A percentile compares a stretch with the other conserved stretches of the same genome.
Evolutionary conservation across 2,113 vertebrate species (phyloP).

Genomic region (Rhegmatorhina hoffmannsi): DNA sequence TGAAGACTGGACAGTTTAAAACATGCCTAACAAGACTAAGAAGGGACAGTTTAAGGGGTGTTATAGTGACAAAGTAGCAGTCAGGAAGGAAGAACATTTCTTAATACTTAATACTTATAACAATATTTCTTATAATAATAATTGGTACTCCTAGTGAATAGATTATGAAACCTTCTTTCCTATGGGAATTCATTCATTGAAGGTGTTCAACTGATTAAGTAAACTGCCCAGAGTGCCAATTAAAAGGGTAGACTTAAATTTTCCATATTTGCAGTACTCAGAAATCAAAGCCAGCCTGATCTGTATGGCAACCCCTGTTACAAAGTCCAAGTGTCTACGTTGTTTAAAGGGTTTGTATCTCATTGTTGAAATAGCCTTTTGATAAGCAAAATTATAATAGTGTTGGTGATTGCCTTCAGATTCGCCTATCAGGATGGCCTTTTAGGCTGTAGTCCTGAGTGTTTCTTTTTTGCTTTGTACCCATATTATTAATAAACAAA

Average conservation of each 20-base stretch:
- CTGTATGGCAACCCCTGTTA: slow-evolving; percentile 52
- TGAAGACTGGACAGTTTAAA: not conserved
- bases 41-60: not conserved
- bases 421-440: slow-evolving; percentile 69
- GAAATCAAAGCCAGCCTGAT: slow-evolving; percentile 74
- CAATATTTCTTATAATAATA: not conserved
- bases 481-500: slow-evolving; percentile 61
- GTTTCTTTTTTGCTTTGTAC: slow-evolving; percentile 44
- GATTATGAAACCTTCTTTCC: slow-evolving; percentile 27
- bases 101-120: not conserved
- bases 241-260: slow-evolving; percentile 65
- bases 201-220: slow-evolving; percentile 38
- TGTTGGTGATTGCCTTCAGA: slow-evolving; percentile 68
- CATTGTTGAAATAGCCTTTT: slow-evolving; percentile 70
- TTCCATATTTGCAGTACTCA: slow-evolving; percentile 67
- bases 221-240: slow-evolving; percentile 35
- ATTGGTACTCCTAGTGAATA: not conserved
- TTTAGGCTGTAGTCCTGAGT: slow-evolving; percentile 42
- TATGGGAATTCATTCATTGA: slow-evolving; percentile 48
- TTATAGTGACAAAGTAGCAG: not conserved
- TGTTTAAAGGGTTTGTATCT: slow-evolving; percentile 69
- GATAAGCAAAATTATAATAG: slow-evolving; percentile 62
- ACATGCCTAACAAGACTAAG: not conserved
- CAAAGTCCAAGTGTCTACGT: slow-evolving; percentile 55
- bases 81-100: not conserved